Evolutionary conservation across 2,888 invertebrate species (phyloP).

Genomic region (Nomada ruficornis): DNA sequence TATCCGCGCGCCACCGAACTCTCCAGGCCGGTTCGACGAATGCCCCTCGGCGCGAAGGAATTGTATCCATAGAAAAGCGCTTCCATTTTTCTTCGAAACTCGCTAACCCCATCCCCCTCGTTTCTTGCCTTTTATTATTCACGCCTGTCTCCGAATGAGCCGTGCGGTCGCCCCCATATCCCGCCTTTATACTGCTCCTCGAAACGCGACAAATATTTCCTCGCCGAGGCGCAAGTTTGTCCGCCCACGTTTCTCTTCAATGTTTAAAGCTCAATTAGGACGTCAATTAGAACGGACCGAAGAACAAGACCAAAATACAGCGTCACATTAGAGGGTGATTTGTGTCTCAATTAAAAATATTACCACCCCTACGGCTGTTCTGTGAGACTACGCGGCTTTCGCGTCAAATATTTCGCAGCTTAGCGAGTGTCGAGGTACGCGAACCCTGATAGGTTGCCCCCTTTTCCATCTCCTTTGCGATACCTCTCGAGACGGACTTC

Average conservation of each 20-base stretch:
- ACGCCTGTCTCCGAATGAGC: slow-evolving; percentile 18
- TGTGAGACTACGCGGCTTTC: not conserved
- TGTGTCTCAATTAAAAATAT: slow-evolving; percentile 22
- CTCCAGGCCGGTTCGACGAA: slow-evolving; percentile 2
- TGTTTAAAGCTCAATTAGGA: not conserved
- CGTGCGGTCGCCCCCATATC: not conserved
- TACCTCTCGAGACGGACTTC: slow-evolving; percentile 10
- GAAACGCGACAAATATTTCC: slow-evolving; percentile 5
- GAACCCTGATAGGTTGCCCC: slow-evolving; percentile 7
- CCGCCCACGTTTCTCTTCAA: not conserved
- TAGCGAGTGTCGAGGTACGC: slow-evolving; percentile 5
- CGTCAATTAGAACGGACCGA: not conserved
- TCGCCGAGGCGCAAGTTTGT: not conserved
- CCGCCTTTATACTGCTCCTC: not conserved
- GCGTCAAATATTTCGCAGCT: not conserved
- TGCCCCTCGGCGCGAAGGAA: slow-evolving; percentile 7
- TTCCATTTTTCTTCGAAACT: slow-evolving; percentile 38
- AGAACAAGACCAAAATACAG: not conserved
- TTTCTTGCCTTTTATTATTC: slow-evolving; percentile 67
- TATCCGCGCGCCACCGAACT: slow-evolving; percentile 17
- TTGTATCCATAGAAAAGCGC: slow-evolving; percentile 18
- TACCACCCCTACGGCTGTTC: not conserved
- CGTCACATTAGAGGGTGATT: not conserved
- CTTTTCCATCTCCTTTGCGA: slow-evolving; percentile 26
- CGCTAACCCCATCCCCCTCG: not conserved